phyloP scores from a whole-genome alignment of 2,888 invertebrate species.

The Plagiodera versicolora region DNA sequence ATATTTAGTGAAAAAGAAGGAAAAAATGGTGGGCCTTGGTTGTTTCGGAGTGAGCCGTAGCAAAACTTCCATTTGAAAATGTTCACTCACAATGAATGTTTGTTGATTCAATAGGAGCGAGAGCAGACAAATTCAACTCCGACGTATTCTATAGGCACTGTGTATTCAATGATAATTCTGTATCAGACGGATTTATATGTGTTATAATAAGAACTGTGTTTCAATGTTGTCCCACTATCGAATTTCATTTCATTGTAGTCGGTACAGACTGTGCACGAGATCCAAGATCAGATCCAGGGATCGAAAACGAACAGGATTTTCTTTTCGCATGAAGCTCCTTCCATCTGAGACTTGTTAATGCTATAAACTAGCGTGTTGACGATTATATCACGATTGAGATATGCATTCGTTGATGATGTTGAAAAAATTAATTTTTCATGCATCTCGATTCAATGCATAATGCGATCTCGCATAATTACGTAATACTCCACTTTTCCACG shows the following conservation, averaged over 20 bases:
- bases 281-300: too few species aligned
- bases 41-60: too few species aligned
- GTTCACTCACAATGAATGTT: too few species aligned
- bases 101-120: too few species aligned
- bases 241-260: neutral
- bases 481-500: neutral
- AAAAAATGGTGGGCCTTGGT: neutral
- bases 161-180: slow-evolving; percentile 23
- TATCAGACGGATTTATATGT: slow-evolving; percentile 25
- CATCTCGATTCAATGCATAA: neutral
- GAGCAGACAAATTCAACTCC: neutral
- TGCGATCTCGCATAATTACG: neutral
- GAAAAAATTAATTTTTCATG: neutral
- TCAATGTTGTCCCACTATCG: neutral
- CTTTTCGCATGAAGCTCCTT: too few species aligned
- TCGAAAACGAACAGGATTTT: too few species aligned
- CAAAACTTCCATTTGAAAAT: too few species aligned
- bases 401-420: neutral
- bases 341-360: neutral
- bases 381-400: slow-evolving; percentile 1
- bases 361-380: neutral
- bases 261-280: too few species aligned
- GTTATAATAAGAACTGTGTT: slow-evolving; percentile 19
- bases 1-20: neutral
- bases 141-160: slow-evolving; percentile 3